Percentiles rank a stretch among this genome's conserved stretches.
phyloP scores from a whole-genome alignment of 2,113 vertebrate species.

The Microcebus griseorufus region DNA sequence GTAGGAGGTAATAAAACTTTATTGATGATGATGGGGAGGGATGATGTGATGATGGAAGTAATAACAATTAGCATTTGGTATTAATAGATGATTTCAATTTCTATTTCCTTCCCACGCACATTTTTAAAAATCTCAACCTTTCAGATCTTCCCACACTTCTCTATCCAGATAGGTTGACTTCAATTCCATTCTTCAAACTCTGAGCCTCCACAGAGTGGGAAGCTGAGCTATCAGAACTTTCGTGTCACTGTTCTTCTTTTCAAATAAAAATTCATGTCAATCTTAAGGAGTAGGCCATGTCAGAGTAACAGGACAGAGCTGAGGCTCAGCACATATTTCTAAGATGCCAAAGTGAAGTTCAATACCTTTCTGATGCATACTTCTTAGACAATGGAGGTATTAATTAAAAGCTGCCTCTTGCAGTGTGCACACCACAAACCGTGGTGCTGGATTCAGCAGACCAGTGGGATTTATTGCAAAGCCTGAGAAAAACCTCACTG shows the following conservation, averaged over 20 bases:
- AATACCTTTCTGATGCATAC: neutral
- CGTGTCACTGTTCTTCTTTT: slow-evolving; percentile 4
- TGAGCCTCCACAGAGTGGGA: neutral
- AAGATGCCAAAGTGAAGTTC: neutral
- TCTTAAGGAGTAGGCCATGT: neutral
- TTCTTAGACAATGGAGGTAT: neutral
- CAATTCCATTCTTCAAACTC: neutral
- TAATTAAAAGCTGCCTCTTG: neutral
- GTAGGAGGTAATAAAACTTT: neutral
- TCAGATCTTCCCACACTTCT: slow-evolving; percentile 25
- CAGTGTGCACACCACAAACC: neutral
- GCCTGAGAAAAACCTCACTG: neutral
- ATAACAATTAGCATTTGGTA: neutral
- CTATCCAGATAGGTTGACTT: slow-evolving; percentile 25
- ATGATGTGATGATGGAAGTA: neutral
- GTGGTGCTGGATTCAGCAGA: neutral
- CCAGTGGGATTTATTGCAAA: neutral
- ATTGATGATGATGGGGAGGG: neutral
- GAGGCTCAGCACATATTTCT: neutral
- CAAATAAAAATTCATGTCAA: neutral
- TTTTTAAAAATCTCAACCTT: slow-evolving; percentile 36
- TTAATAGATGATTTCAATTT: slow-evolving; percentile 17
- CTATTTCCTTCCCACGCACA: neutral
- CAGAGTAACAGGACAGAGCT: neutral
- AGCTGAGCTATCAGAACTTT: neutral